phyloP scores from a whole-genome alignment of 2,888 invertebrate genomes.

The Nemurella pictetii region DNA sequence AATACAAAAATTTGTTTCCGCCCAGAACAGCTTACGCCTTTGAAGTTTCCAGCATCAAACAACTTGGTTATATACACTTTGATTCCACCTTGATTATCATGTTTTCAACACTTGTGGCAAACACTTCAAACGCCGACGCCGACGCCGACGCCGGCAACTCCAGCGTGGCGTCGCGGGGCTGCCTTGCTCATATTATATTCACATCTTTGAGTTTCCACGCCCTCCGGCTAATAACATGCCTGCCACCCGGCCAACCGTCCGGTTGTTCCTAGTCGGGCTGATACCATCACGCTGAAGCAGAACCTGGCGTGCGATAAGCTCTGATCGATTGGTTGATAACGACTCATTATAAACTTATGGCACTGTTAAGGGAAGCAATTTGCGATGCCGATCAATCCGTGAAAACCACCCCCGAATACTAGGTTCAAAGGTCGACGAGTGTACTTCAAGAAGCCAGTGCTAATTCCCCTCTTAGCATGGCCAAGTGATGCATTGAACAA shows the following conservation, averaged over 20 bases:
- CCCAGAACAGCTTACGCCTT: neutral
- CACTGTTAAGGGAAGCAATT: constrained; percentile 16
- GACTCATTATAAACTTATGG: constrained; percentile 24
- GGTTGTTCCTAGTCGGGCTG: neutral
- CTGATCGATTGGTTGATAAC: neutral
- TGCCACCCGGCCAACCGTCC: neutral
- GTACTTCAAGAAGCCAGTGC: neutral
- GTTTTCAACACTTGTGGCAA: neutral
- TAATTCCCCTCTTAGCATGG: neutral
- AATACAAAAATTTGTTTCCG: neutral
- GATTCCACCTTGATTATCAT: neutral
- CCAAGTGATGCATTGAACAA: neutral
- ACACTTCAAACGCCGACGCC: neutral
- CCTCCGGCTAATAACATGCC: too few relatives aligned
- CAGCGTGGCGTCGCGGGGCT: neutral
- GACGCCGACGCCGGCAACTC: neutral
- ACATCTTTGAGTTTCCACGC: too few relatives aligned
- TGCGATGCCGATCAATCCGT: constrained; percentile 9
- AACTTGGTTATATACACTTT: neutral
- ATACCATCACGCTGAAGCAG: neutral
- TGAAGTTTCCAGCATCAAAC: neutral
- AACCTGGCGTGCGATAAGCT: neutral
- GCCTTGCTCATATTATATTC: neutral
- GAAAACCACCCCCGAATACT: neutral
- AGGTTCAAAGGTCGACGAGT: neutral